Evolutionary conservation across 2,113 vertebrate species (phyloP).

Genomic region (Piliocolobus tephrosceles): DNA sequence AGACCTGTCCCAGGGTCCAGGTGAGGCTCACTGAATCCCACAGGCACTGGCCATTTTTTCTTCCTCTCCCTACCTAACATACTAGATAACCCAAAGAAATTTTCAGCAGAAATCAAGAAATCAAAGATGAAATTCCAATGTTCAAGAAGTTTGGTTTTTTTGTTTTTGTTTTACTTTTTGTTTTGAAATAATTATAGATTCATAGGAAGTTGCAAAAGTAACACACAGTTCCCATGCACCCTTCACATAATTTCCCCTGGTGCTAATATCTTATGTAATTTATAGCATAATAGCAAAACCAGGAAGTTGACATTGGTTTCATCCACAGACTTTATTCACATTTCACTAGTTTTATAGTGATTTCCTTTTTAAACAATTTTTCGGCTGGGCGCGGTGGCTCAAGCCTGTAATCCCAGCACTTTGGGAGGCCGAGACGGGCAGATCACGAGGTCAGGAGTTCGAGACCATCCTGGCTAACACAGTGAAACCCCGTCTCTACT

Average conservation of each 20-base stretch:
- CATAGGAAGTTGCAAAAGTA: background rate
- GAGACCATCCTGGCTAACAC: no score
- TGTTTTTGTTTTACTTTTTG: background rate
- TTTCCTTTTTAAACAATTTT: background rate
- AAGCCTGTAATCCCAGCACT: no score
- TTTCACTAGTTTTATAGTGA: background rate
- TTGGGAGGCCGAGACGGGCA: no score
- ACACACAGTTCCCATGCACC: rapidly evolving
- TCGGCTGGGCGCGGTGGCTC: background rate
- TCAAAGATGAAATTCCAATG: background rate
- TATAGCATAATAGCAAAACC: rapidly evolving
- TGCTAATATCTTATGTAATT: rapidly evolving
- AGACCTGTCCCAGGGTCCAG: background rate
- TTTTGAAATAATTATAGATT: background rate
- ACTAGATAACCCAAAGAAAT: background rate
- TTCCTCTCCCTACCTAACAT: background rate
- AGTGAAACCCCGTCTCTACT: no score
- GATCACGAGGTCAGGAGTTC: no score
- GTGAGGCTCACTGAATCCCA: background rate
- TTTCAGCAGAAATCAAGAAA: background rate
- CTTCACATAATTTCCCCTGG: background rate
- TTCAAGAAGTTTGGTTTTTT: background rate
- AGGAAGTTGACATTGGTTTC: rapidly evolving
- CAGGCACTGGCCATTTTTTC: background rate
- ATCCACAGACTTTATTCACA: background rate